Conservation (phyloP, 2,113 vertebrate species). For the Turdus rufiventris region DNA sequence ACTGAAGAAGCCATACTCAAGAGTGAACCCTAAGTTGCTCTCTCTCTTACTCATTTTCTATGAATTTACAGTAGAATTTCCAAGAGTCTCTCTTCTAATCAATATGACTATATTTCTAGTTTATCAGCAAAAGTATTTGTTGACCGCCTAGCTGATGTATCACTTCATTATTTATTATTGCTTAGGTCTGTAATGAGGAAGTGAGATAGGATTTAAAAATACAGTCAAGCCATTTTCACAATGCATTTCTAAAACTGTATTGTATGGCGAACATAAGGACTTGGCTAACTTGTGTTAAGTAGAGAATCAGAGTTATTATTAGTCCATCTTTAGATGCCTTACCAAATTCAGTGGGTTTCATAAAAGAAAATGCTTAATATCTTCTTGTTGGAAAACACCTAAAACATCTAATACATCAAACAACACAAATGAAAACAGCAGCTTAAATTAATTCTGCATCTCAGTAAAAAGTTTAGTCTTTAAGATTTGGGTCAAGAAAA, state of each 20-base stretch:
- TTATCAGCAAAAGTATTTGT: not conserved
- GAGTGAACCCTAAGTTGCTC: not conserved
- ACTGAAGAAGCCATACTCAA: not conserved
- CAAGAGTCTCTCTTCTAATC: not conserved
- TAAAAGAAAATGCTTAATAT: not conserved
- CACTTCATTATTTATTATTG: not conserved
- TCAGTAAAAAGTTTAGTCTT: not conserved
- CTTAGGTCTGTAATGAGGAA: not conserved
- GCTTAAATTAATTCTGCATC: not conserved
- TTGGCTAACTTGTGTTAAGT: not conserved
- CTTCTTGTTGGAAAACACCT: not conserved
- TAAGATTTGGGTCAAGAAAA: not conserved
- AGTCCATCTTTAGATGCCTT: not conserved
- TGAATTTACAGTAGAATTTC: not conserved
- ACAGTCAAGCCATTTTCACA: not conserved
- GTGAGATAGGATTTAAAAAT: not conserved
- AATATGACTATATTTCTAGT: not conserved
- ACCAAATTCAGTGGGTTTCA: not conserved
- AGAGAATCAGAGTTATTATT: not conserved
- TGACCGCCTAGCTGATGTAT: not conserved
- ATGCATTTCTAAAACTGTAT: not conserved
- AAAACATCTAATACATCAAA: not conserved
- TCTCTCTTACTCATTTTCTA: not conserved
- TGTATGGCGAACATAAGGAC: no score
- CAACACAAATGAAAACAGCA: not conserved